Evolutionary conservation across 2,888 invertebrate species (phyloP).

Genomic region (Fragum fragum): DNA sequence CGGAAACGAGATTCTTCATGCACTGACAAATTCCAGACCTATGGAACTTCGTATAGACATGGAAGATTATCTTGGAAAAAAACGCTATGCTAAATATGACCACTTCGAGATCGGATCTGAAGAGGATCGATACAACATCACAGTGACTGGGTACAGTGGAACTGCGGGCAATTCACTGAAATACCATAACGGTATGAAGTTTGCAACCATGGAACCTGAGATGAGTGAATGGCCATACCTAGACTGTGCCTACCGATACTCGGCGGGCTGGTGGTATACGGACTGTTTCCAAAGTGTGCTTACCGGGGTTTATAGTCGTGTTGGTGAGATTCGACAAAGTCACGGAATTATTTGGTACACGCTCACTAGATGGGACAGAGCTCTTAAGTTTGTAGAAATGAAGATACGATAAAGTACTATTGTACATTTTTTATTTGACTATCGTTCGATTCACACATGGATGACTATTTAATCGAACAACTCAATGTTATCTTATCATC

Average conservation of each 20-base stretch:
- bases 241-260: background rate
- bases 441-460: no score
- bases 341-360: background rate
- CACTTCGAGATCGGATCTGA: background rate
- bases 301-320: background rate
- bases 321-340: background rate
- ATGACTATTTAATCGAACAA: no score
- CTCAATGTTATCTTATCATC: no score
- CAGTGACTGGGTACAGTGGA: background rate
- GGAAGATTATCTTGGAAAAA: background rate
- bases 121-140: background rate
- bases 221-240: background rate
- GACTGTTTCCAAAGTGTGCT: background rate
- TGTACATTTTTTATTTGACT: no score
- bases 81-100: background rate
- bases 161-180: background rate
- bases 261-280: background rate
- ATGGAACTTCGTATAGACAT: constrained; percentile 2
- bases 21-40: background rate
- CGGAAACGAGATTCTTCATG: background rate
- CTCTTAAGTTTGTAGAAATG: background rate
- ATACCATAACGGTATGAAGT: background rate
- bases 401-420: background rate
- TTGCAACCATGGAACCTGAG: background rate
- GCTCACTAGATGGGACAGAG: background rate